Base-by-base conservation (phyloP, 30 jellyfish, hydroid and myxozoan species). In the Catostylus mosaicus region DNA sequence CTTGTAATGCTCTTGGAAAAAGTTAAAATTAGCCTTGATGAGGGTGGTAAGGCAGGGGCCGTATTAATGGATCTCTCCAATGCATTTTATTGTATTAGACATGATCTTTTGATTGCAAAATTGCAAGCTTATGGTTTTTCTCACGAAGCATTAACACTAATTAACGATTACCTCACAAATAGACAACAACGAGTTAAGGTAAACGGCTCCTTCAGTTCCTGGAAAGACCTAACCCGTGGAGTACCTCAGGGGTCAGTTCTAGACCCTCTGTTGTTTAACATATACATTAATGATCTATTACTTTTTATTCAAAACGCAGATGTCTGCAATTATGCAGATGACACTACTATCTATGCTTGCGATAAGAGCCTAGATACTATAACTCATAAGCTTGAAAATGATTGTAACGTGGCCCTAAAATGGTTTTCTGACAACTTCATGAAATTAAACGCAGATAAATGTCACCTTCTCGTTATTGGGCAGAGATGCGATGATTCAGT, bases 281-380 rank as follows among this genome's bases (percentile, higher is more conserved):
- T 66, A 5, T 66, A 66, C 0, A 66, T 6, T 0, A 5, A 66
- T 30, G 60, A 66, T 66, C 0, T 71, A 8, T 29, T 71, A 0
- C 3, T 37, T 48, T 71, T 69, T 24, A 37, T 36, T 0, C 50
- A 37, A 2, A 24, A 66, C 5, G 3, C 78, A 3, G 57, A 20
- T 32, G 31, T 30, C 5, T 66, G 78, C 40, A 66, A 66, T 40
- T 71, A 71, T 48, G 68, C 83, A 71, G 83, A 71, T 47, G 83
- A 66, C 31, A 30, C 78, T 3, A 32, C 78, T 1, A 71, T 36
- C 0, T 40, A 47, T 45, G 46, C 83, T 7, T 71, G 78, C 60
- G 78, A 66, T 66, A 0, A 66, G 26, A 66, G 11, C 22, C 56
- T 66, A 4, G 78, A 66, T 37, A n/a, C 19, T 71, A 24, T 71